phyloP scores from a whole-genome alignment of 2,797 vertebrate genomes.

The Enteromius thamalakanensis region DNA sequence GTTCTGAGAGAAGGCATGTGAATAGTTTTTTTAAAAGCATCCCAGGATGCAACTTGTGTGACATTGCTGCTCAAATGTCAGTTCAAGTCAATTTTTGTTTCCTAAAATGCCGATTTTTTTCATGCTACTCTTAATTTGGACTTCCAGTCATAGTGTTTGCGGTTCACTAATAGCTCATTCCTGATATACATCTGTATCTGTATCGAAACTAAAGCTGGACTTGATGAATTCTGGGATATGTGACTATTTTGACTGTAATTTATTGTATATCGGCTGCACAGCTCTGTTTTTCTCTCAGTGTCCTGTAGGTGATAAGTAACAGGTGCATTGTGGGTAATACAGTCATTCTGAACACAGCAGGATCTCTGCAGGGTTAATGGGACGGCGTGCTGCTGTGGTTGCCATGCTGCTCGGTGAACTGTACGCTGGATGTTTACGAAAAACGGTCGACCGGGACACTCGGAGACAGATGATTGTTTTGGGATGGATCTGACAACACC shows the following conservation, averaged over 20 bases:
- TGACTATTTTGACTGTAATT: neutral
- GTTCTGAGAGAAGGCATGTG: neutral
- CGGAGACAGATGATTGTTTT: constrained; percentile 6
- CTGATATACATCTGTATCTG: neutral
- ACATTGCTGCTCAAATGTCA: neutral
- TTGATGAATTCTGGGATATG: neutral
- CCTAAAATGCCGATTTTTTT: neutral
- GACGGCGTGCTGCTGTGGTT: neutral
- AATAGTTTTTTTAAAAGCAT: neutral
- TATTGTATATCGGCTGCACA: neutral
- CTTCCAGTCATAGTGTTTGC: neutral
- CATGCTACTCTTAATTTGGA: neutral
- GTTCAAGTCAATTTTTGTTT: neutral
- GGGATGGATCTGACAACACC: neutral
- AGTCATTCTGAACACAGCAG: neutral
- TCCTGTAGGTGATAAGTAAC: neutral
- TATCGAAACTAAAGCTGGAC: neutral
- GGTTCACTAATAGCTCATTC: neutral
- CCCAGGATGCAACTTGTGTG: neutral
- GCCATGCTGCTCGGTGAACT: neutral
- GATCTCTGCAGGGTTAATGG: neutral
- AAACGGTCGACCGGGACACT: constrained; percentile 36
- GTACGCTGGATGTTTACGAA: neutral
- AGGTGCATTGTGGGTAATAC: constrained; percentile 19
- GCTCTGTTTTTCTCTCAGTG: neutral